Evolutionary conservation across 1,140 invertebrate genomes (phyloP).

Genomic region (Notospermus geniculatus): DNA sequence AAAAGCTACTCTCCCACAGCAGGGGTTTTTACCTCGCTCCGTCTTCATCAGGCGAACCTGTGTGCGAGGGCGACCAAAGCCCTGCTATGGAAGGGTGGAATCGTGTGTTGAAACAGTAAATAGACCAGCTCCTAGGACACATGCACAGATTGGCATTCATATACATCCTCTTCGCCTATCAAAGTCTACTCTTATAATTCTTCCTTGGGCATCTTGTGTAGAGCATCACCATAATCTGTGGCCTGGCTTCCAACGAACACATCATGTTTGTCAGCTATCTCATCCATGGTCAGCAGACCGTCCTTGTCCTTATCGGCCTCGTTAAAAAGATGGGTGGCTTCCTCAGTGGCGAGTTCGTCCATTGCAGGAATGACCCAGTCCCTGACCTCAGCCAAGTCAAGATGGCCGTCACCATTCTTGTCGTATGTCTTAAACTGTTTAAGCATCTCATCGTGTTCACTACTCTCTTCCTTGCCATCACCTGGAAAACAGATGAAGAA

Average conservation of each 20-base stretch:
- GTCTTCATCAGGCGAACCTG: too few relatives aligned
- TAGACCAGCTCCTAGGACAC: background rate
- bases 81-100: too few relatives aligned
- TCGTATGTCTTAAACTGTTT: constrained; percentile 89
- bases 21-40: too few relatives aligned
- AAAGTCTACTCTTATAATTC: constrained; percentile 17
- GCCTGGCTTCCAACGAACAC: constrained; percentile 94
- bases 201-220: constrained; percentile 58
- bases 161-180: constrained; percentile 16
- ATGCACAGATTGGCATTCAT: background rate
- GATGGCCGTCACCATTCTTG: constrained; percentile 77
- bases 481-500: constrained; percentile 41
- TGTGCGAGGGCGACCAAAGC: too few relatives aligned
- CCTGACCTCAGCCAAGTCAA: constrained; percentile 77
- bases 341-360: constrained; percentile 83
- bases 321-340: constrained; percentile 87
- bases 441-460: constrained; percentile 79
- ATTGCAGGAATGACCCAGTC: constrained; percentile 91
- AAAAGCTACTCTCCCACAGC: too few relatives aligned
- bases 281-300: constrained; percentile 75
- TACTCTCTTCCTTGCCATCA: constrained; percentile 77
- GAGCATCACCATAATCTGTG: constrained; percentile 90
- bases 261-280: constrained; percentile 86
- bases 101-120: too few relatives aligned
- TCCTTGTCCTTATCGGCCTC: constrained; percentile 87